These are phyloP conservation scores for Amiota minor DNA, from an alignment of 2,888 invertebrate species.

Conservation along the genomic window DNA sequence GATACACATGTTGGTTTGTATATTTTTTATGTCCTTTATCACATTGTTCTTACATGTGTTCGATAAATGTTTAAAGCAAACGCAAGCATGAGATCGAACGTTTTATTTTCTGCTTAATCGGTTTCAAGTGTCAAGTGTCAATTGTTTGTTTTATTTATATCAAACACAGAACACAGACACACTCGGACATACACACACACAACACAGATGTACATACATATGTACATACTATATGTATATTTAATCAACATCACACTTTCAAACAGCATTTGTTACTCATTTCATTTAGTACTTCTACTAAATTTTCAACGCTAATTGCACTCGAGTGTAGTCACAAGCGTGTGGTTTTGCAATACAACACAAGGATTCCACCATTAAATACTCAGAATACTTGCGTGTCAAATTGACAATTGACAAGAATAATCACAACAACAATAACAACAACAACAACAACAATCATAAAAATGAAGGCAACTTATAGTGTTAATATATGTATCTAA, in stretches of 20 bases:
- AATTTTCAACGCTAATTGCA: conserved; percentile 50
- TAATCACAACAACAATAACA: too few species aligned
- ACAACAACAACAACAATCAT: too few species aligned
- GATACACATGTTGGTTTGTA: too few species aligned
- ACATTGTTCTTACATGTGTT: neutral
- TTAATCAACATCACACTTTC: neutral
- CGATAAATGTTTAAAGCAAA: neutral
- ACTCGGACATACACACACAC: neutral
- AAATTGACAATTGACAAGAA: conserved; percentile 39
- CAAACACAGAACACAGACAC: neutral
- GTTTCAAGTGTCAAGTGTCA: conserved; percentile 59
- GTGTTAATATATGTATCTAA: too few species aligned
- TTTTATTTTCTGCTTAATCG: conserved; percentile 55
- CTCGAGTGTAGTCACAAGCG: conserved; percentile 37
- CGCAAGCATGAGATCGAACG: conserved; percentile 10
- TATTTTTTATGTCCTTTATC: too few species aligned
- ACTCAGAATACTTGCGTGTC: conserved; percentile 47
- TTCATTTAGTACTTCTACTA: neutral
- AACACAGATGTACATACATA: neutral
- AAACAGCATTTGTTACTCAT: neutral
- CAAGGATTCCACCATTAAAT: conserved; percentile 31
- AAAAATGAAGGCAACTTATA: too few species aligned
- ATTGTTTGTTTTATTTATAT: conserved; percentile 38
- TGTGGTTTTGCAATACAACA: neutral
- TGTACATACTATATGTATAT: neutral